These are phyloP conservation scores for Chrysolina americana DNA, from an alignment of 2,888 invertebrate genomes.

Conservation along the genomic window DNA sequence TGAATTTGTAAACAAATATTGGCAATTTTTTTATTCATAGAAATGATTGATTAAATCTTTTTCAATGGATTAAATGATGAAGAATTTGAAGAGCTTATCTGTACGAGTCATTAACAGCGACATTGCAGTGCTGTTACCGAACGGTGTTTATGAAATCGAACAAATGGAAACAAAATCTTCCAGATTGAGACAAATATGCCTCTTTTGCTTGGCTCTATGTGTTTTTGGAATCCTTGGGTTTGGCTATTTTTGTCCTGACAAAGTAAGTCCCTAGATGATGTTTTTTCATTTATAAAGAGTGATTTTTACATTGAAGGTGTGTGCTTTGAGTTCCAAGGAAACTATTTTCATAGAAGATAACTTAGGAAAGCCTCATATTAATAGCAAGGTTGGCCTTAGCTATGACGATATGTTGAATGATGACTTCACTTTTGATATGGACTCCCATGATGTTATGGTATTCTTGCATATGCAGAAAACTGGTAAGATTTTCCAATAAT, in stretches of 20 bases:
- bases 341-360: slow-evolving; percentile 69
- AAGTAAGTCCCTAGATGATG: slow-evolving; percentile 72
- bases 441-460: slow-evolving; percentile 96
- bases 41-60: slow-evolving; percentile 29
- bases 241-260: slow-evolving; percentile 92
- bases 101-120: slow-evolving; percentile 87
- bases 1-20: slow-evolving; percentile 31
- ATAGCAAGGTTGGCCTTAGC: slow-evolving; percentile 80
- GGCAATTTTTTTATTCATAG: not conserved
- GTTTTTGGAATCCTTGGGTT: slow-evolving; percentile 90
- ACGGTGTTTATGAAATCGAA: slow-evolving; percentile 85
- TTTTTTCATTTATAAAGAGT: slow-evolving; percentile 23
- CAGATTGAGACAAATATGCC: slow-evolving; percentile 83
- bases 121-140: slow-evolving; percentile 83
- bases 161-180: slow-evolving; percentile 88
- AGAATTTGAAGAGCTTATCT: slow-evolving; percentile 76
- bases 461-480: slow-evolving; percentile 99
- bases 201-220: slow-evolving; percentile 86
- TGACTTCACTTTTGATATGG: slow-evolving; percentile 90
- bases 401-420: slow-evolving; percentile 91
- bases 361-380: slow-evolving; percentile 66
- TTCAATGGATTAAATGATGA: slow-evolving; percentile 66
- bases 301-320: slow-evolving; percentile 72
- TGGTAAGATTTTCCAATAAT: slow-evolving; percentile 68
- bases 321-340: slow-evolving; percentile 80